These are phyloP conservation scores for Ptilodon capucinus DNA, from an alignment of 2,888 invertebrate species.

Conservation along the genomic window DNA sequence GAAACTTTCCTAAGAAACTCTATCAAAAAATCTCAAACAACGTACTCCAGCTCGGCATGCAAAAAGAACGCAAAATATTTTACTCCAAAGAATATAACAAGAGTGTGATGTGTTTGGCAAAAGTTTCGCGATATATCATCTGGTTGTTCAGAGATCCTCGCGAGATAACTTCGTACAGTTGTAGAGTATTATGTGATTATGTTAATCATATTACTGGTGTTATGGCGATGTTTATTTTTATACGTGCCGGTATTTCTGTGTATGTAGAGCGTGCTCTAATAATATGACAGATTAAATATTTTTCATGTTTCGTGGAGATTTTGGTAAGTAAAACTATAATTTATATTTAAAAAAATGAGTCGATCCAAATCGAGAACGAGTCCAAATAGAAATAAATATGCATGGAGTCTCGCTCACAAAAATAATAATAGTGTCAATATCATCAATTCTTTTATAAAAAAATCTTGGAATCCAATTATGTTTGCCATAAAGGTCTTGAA, in stretches of 20 bases:
- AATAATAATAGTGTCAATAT: too few species aligned
- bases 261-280: neutral
- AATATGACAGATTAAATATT: too few species aligned
- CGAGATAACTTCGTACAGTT: conserved; percentile 2
- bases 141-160: neutral
- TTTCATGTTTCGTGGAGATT: too few species aligned
- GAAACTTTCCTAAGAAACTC: too few species aligned
- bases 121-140: conserved; percentile 55
- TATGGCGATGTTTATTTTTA: conserved; percentile 28
- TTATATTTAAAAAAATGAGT: too few species aligned
- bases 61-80: conserved; percentile 22
- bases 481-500: too few species aligned
- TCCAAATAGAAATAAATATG: too few species aligned
- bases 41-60: conserved; percentile 9
- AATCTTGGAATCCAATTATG: too few species aligned
- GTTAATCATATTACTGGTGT: conserved; percentile 31
- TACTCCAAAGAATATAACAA: conserved; percentile 28
- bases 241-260: neutral
- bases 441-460: too few species aligned
- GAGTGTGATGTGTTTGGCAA: conserved; percentile 46
- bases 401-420: too few species aligned
- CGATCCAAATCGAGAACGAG: too few species aligned
- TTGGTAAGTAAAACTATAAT: too few species aligned
- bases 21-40: neutral
- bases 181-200: conserved; percentile 20